A percentile compares a stretch with the other conserved stretches of the same genome.
Evolutionary conservation across 2,888 invertebrate species (phyloP).

Genomic region (Criorhina ranunculi): DNA sequence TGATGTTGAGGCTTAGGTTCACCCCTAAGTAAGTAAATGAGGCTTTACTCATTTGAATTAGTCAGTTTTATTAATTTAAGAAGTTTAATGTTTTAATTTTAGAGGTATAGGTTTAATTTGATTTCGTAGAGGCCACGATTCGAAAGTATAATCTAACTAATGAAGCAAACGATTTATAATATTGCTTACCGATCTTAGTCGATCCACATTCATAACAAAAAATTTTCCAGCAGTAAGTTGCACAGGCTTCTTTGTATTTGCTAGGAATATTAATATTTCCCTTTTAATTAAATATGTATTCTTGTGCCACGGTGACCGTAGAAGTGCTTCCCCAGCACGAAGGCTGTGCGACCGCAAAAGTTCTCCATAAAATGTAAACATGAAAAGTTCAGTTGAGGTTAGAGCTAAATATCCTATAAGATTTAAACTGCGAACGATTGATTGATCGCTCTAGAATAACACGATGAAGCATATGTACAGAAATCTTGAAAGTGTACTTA

Average conservation of each 20-base stretch:
- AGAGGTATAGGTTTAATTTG: too few relatives aligned
- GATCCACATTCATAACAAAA: slow-evolving; percentile 82
- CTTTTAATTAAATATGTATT: slow-evolving; percentile 78
- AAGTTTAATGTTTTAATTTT: too few relatives aligned
- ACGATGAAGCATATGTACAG: background rate
- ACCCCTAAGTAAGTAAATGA: too few relatives aligned
- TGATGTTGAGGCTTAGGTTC: too few relatives aligned
- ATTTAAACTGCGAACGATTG: slow-evolving; percentile 80
- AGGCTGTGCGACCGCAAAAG: slow-evolving; percentile 80
- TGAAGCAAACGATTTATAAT: background rate
- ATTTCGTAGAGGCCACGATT: too few relatives aligned
- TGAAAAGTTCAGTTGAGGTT: slow-evolving; percentile 80
- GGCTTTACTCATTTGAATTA: too few relatives aligned
- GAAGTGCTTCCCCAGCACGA: slow-evolving; percentile 81
- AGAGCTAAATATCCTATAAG: slow-evolving; percentile 81
- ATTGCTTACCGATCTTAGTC: slow-evolving; percentile 79
- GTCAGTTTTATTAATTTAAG: too few relatives aligned
- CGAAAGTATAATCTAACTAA: background rate
- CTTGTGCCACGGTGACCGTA: slow-evolving; percentile 81
- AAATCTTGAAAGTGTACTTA: slow-evolving; percentile 63
- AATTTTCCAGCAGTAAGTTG: slow-evolving; percentile 83
- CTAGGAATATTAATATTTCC: slow-evolving; percentile 81
- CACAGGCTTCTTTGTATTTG: slow-evolving; percentile 79
- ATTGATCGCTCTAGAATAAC: slow-evolving; percentile 74
- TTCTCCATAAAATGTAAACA: slow-evolving; percentile 83